Evolutionary conservation across 2,888 invertebrate species (phyloP).

Genomic region (Griposia aprilina): DNA sequence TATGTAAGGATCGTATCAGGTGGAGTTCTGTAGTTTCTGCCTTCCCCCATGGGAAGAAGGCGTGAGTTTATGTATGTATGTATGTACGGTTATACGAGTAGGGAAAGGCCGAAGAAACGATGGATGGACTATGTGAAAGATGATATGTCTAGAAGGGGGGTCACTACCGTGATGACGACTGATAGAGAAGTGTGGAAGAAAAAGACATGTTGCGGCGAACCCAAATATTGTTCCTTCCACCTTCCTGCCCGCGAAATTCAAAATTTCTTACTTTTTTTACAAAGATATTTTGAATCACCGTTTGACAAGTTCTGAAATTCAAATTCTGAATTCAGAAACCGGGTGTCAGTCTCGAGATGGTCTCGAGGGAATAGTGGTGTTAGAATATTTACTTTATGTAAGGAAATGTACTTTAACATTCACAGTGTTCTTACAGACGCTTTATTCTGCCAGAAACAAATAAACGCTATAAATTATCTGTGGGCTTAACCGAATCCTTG

Average conservation of each 20-base stretch:
- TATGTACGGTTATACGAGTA: not conserved
- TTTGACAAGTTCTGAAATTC: not conserved
- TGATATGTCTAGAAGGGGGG: not conserved
- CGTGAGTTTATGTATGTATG: too few relatives aligned
- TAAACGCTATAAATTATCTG: not conserved
- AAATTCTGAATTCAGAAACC: not conserved
- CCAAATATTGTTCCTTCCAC: too few relatives aligned
- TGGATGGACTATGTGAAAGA: not conserved
- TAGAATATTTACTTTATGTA: not conserved
- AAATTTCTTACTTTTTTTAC: not conserved
- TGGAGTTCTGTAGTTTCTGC: too few relatives aligned
- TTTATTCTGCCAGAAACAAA: not conserved
- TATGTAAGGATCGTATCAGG: too few relatives aligned
- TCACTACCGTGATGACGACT: not conserved
- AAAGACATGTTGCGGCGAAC: not conserved
- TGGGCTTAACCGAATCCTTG: not conserved
- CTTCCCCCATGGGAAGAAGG: too few relatives aligned
- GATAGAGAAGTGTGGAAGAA: too few relatives aligned
- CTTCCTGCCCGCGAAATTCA: too few relatives aligned
- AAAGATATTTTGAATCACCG: not conserved
- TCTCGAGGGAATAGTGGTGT: too few relatives aligned
- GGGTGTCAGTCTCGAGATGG: not conserved
- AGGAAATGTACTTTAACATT: not conserved
- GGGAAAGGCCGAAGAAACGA: not conserved
- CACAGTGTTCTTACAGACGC: too few relatives aligned